These are phyloP conservation scores for Tokudaia muenninki DNA, from an alignment of 2,797 vertebrate species.

Conservation along the genomic window DNA sequence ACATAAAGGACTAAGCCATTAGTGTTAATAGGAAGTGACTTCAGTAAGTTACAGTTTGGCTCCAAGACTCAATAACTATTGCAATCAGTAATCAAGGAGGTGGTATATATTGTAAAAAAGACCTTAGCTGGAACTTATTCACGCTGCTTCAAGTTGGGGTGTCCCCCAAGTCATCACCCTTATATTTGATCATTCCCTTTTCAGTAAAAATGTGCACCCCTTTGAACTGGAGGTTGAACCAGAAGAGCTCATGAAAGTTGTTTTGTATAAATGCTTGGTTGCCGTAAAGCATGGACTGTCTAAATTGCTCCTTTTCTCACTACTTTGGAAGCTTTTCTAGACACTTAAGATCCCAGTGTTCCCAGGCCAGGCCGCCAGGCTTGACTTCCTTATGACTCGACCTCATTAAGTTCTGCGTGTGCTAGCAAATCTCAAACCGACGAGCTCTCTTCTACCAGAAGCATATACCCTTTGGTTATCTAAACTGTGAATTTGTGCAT, in stretches of 20 bases:
- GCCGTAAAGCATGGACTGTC: background rate
- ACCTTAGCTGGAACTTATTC: conserved; percentile 53
- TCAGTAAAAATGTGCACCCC: background rate
- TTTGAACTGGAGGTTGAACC: conserved; percentile 38
- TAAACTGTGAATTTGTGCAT: background rate
- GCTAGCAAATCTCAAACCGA: background rate
- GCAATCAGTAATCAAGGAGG: conserved; percentile 51
- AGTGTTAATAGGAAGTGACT: conserved; percentile 77
- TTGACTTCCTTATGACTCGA: background rate
- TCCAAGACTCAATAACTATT: conserved; percentile 62
- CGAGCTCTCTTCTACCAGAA: background rate
- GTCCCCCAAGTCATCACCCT: conserved; percentile 11
- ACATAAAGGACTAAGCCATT: conserved; percentile 67
- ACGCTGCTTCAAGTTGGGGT: background rate
- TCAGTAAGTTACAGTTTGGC: conserved; percentile 68
- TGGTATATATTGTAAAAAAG: conserved; percentile 27
- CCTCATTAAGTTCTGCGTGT: background rate
- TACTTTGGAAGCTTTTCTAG: conserved; percentile 15
- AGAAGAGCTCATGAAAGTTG: background rate
- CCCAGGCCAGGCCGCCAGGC: background rate
- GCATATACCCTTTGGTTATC: background rate
- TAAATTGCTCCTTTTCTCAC: background rate
- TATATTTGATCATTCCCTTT: conserved; percentile 52
- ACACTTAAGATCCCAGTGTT: background rate
- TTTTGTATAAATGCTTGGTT: background rate